Base-by-base conservation (phyloP, 2,888 invertebrate species). In the Ephialtes manifestator region DNA sequence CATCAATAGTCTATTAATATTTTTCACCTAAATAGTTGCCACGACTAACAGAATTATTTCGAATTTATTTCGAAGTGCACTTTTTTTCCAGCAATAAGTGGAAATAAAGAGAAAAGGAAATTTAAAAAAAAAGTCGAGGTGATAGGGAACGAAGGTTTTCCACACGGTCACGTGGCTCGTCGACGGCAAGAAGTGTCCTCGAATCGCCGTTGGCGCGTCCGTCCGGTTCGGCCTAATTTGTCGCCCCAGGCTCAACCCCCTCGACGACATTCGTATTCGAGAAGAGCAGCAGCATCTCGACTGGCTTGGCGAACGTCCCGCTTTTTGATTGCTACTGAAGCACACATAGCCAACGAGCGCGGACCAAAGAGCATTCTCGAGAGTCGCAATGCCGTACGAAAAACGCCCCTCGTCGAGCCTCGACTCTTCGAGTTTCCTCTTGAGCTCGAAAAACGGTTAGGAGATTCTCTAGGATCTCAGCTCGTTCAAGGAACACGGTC, bases 301-400 rank as follows among this genome's bases (percentile, higher is more conserved):
- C 35, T 24, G 63, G 75, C 67, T 82, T 82, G 85, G 85, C 85
- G 75, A 88, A 65, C 87, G 86, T 90, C 88, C 89, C 86, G 86
- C 70, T 84, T 86, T 82, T 83, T 88, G 88, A 89, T 87, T 88
- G 83, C 85, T 78, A 81, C 72, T 76, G 67, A 53, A 81, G 85
- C 72, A 68, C 68, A 74, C 74, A 75, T 15, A 48, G 39, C 39
- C 31, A 31, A 43, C 53, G 63, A 60, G 39, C n/a, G 51, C 15
- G 63, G 60, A 48, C 18, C 65, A 70, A 67, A 15, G 67, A 79
- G 63, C 35, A 35, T 72, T 39, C 78, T 82, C 70, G 77, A 82
- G 75, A 76, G 72, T 82, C 85, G 75, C 75, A 79, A 72, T 79
- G 82, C 82, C 76, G 74, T 55, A 81, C 51, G 67, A 76, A 80